Evolutionary conservation across 1,140 invertebrate species (phyloP).

Genomic region (Neodiprion virginianus): DNA sequence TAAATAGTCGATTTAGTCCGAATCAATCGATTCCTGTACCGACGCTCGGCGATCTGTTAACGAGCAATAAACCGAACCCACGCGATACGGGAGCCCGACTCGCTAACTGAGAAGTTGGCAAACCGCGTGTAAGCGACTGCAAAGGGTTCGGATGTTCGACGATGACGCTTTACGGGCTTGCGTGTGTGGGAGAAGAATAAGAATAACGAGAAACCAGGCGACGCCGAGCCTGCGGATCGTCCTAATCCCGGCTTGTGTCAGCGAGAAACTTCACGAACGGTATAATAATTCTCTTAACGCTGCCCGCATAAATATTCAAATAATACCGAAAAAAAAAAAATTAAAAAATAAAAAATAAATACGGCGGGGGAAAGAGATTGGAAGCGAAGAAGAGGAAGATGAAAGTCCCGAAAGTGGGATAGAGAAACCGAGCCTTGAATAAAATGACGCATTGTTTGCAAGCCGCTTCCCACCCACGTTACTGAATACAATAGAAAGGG

Average conservation of each 20-base stretch:
- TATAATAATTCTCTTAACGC: neutral
- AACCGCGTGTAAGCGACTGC: neutral
- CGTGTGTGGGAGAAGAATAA: slow-evolving; percentile 3
- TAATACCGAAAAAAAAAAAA: neutral
- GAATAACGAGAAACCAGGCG: neutral
- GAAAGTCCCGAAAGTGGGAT: slow-evolving; percentile 7
- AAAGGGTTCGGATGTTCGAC: neutral
- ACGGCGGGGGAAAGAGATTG: too few species aligned
- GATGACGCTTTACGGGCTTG: neutral
- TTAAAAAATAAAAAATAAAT: neutral
- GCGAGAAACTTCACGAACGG: neutral
- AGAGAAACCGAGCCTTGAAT: neutral
- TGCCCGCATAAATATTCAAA: neutral
- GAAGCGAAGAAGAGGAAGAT: too few species aligned
- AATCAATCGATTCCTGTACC: slow-evolving; percentile 41
- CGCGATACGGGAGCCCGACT: neutral
- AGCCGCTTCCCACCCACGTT: neutral
- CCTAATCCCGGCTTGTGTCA: slow-evolving; percentile 1
- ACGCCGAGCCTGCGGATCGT: neutral
- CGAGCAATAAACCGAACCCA: slow-evolving; percentile 32
- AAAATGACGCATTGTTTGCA: slow-evolving; percentile 3
- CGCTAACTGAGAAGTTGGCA: neutral
- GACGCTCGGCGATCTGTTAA: slow-evolving; percentile 44
- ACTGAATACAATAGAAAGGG: neutral
- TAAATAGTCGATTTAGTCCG: slow-evolving; percentile 38